Evolutionary conservation across 2,113 vertebrate genomes (phyloP), one percentile per base, ranked within the genome.

Genomic region (Pterophyllum scalare): DNA sequence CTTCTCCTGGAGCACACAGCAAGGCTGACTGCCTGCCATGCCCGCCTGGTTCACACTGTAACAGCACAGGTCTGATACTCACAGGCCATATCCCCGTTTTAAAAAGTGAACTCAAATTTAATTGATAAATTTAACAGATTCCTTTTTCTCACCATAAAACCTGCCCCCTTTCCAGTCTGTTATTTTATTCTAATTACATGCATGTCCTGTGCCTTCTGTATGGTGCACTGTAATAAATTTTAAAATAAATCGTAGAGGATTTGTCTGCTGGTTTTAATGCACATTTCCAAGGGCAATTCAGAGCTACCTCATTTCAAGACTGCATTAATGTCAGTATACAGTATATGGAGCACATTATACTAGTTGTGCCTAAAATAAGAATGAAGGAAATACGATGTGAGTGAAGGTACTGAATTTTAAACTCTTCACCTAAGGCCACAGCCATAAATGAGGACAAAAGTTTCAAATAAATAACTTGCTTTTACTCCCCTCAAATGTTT

Each of bases 41-140:
- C 75, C 97, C 97, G 0, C 82, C 96, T 0, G 97, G 97, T 9
- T 97, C 95, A 60, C 94, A 93, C 83, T 98, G 97, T 84, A 96
- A 95, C 15, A 91, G 76, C 75, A 94, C 96, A 96, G 96, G 97
- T 97, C 24, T 87, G 89, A 83, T 28, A 52, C 19, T 43, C 17
- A 61, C 57, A 24, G 19, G 14, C 17, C 26, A 38, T 14, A 46
- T 11, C 19, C 7, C 14, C 77, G 3, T 52, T 67, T 79, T 54
- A 46, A 78, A 60, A 57, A 4, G 43, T 28, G 61, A 22, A 46
- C 65, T 31, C 24, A 72, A 8, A 52, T 72, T 28, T 8, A 31
- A 72, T 31, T 15, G 52, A 52, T 20, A 38, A 49, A 61, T 52
- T 3, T 35, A 46, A 72, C 3, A 15, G 1, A 58, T 58, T 52